Base-by-base conservation (phyloP, 2,888 invertebrate species). In the Metopia argyrocephala region DNA sequence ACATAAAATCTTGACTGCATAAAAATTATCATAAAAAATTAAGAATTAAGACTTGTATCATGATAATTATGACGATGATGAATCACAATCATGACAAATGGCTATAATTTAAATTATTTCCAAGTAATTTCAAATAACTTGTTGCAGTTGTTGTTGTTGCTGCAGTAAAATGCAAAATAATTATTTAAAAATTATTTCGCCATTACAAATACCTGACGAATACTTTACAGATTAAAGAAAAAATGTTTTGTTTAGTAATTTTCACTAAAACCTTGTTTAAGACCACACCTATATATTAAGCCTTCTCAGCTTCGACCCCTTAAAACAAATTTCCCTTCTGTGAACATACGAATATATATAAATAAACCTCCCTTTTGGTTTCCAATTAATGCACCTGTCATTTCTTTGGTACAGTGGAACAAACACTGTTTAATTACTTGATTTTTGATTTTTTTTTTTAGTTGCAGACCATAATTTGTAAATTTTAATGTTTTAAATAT, bases 211-310 rank as follows among this genome's bases (percentile, higher is more conserved):
- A 56, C 57, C 66, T 27, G 45, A 38, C 73, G 21, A 38, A 21
- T 18, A 68, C 15, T 52, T 64, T 69, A 5, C 52, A 64, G 71
- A 57, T 56, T 69, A 27, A 46, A 23, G 15, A 48, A 12, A 23
- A 50, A 66, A 74, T 50, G n/a, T n/a, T n/a, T n/a, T n/a, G n/a
- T n/a, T n/a, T 66, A 59, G 73, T 74, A 59, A n/a, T n/a, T n/a
- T n/a, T n/a, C n/a, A n/a, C n/a, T n/a, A 70, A 70, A 31, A 70
- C 70, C 70, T 76, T 65, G 38, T 21, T 28, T 5, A 50, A 54
- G 6, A 70, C 81, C 74, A 74, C 78, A 81, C 78, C 81, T 74
- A 69, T n/a, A n/a, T n/a, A n/a, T 68, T 73, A 45, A 52, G 65
- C 12, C 31, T 50, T 59, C 15, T 31, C n/a, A 21, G 18, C 31